Conservation (phyloP, 2,113 vertebrate species). For the Onychorhynchus coronatus region DNA sequence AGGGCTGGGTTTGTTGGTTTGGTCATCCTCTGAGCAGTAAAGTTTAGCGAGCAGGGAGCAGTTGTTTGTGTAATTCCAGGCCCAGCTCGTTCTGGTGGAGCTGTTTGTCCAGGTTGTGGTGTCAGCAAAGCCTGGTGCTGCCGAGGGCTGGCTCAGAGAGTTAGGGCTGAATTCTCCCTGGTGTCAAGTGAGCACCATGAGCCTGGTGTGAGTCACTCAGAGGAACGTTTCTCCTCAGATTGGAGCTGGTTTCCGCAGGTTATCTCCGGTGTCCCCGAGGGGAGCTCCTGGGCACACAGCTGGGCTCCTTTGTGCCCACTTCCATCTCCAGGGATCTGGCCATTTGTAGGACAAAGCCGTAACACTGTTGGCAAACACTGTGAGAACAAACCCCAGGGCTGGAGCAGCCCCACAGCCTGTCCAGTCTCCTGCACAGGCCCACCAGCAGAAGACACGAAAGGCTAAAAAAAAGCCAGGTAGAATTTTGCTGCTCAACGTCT, state of each 20-base stretch:
- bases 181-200: neutral
- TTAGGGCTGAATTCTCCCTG: constrained; percentile 3
- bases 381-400: neutral
- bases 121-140: neutral
- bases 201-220: neutral
- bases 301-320: fast-evolving
- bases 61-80: neutral
- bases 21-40: neutral
- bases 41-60: neutral
- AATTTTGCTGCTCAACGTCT: neutral
- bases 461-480: neutral
- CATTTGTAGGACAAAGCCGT: neutral
- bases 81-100: neutral
- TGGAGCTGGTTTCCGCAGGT: neutral
- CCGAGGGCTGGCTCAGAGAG: neutral
- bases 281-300: neutral
- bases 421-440: neutral
- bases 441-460: too few relatives aligned
- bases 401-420: neutral
- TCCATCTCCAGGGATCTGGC: neutral
- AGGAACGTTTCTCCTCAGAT: neutral
- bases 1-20: neutral
- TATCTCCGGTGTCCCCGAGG: neutral
- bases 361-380: neutral
- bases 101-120: neutral